Evolutionary conservation across 2,888 invertebrate species (phyloP), one percentile per base, ranked within the genome.

Genomic region (Sialis lutaria): DNA sequence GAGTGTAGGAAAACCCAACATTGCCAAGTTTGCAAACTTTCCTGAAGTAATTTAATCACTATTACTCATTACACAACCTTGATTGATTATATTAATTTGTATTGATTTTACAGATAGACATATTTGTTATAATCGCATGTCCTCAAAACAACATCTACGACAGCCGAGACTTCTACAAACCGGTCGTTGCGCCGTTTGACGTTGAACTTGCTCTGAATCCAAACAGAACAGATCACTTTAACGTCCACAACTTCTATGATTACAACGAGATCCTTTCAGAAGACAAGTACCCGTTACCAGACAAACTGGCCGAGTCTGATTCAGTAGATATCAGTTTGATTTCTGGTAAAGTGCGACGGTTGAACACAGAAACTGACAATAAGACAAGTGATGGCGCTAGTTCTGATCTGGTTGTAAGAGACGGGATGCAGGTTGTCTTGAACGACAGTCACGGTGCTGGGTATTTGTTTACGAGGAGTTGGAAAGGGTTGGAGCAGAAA

Each of bases 11-110:
- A 92, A 93, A 62, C 84, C 93, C 4, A 96, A 91, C 68, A 84
- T 88, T 8, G 83, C 90, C 0, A 98, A 98, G 64, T 67, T 98
- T 50, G 92, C 93, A 0, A 98, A 98, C 67, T 93, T 96, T 63
- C 79, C 85, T 47, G 89, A 90, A 70, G 82, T 82, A 64, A 59
- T 58, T 51, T 42, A 33, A 31, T 45, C 2, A 8, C 46, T 65
- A 6, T 12, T 9, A 13, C 7, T 40, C 2, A 35, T 35, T 9
- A 9, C n/a, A 35, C 7, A 22, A 5, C 8, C 2, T 33, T 44
- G 13, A 7, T 33, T 44, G 13, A 7, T 2, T 8, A 33, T 33
- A 44, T 48, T 33, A 5, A 40, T 42, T 63, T 37, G 44, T 40
- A 52, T 49, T 55, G 54, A 50, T 46, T 47, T 65, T 69, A 34